Base-by-base conservation (phyloP, 2,113 vertebrate species). In the Myotis yumanensis region DNA sequence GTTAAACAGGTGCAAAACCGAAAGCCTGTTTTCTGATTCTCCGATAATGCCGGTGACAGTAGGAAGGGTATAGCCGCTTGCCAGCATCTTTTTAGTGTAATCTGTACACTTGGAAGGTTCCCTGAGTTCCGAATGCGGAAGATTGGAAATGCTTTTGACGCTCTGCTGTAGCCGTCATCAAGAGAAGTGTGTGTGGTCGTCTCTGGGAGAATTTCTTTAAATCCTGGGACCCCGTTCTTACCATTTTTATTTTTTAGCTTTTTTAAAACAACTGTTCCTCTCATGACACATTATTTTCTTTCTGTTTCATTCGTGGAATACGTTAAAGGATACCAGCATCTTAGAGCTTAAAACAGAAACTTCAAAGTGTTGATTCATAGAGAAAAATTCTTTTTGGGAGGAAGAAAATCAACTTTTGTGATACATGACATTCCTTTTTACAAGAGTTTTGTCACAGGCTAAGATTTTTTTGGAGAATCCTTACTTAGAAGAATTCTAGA, bases 21-120 rank as follows among this genome's bases (percentile, higher is more conserved):
- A 97, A 97, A 97, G 80, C 86, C 57, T 95, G 51, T 97, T 98
- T 98, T 98, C 95, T 98, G 95, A 94, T 96, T 97, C 97, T 96
- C 98, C 90, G 97, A 69, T 95, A 90, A 97, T 97, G 93, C 48
- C 91, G 81, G 66, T 97, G 96, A 93, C 4, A 72, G 77, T 86
- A 87, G 46, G 97, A 97, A 95, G 82, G 95, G 51, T 64, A 43
- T 72, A 90, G 69, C 95, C 97, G 86, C 5, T 2, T 93, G 87
- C 80, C 79, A 79, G 73, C 48, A 68, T 92, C 94, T 93, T 46
- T 51, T 93, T 25, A 92, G 82, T 59, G 43, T 94, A 86, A 97
- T 62, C 85, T 23, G 0, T 35, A 94, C 72, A 35, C 5, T 32
- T 46, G 17, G 14, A 51, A 35, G 82, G 92, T 72, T 69, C 28